A percentile compares a stretch with the other conserved stretches of the same genome.
phyloP scores from a whole-genome alignment of 2,888 invertebrate genomes.

The Bellardia pandia region DNA sequence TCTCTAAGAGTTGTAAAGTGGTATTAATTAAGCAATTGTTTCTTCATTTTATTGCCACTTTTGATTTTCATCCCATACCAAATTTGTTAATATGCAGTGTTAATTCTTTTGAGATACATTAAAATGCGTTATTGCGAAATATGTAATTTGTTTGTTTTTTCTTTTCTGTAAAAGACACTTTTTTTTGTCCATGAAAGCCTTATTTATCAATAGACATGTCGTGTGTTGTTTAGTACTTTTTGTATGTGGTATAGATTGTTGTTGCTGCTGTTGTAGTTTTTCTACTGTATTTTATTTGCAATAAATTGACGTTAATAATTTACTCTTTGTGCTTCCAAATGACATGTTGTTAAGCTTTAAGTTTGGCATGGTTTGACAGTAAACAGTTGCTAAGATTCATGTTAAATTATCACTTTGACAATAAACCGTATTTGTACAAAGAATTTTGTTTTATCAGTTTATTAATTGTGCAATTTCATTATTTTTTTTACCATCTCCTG shows the following conservation, averaged over 20 bases:
- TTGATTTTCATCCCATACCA: constrained; percentile 59
- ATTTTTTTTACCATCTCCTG: constrained; percentile 3
- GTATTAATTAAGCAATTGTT: constrained; percentile 64
- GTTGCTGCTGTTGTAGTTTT: not conserved
- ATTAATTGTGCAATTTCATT: constrained; percentile 65
- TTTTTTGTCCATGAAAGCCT: constrained; percentile 50
- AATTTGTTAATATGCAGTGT: constrained; percentile 66
- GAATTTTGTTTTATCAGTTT: constrained; percentile 71
- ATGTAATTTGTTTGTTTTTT: constrained; percentile 47
- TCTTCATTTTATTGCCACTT: constrained; percentile 61
- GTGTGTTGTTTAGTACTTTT: constrained; percentile 38
- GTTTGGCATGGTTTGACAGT: constrained; percentile 71
- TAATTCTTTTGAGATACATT: constrained; percentile 57
- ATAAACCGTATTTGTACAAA: constrained; percentile 71
- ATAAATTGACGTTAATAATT: constrained; percentile 72
- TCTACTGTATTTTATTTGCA: constrained; percentile 45
- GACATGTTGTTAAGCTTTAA: constrained; percentile 68
- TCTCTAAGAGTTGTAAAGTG: not conserved
- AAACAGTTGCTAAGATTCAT: constrained; percentile 73
- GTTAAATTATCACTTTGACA: constrained; percentile 74
- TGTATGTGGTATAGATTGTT: not conserved
- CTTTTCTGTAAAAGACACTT: constrained; percentile 7
- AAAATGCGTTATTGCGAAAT: constrained; percentile 61
- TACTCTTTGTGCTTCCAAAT: constrained; percentile 59
- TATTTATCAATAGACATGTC: constrained; percentile 61